These are phyloP conservation scores for Pollimyrus isidori DNA, from an alignment of 2,113 vertebrate species.

Conservation along the genomic window DNA sequence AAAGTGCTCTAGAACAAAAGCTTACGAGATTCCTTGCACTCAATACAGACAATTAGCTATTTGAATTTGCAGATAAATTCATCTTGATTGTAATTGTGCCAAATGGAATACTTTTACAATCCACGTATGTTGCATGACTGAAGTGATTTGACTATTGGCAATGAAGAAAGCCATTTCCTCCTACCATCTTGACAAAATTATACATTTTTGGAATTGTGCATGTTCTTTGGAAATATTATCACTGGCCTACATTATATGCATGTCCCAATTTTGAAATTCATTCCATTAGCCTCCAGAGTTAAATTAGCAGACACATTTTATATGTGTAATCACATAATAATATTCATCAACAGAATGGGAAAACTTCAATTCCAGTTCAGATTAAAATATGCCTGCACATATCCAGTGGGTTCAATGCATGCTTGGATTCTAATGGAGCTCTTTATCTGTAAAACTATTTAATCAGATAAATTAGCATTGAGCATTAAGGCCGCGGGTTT, in stretches of 20 bases:
- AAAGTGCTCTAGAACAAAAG: not conserved
- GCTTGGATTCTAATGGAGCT: slow-evolving; percentile 4
- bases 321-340: not conserved
- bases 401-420: not conserved
- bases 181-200: not conserved
- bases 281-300: not conserved
- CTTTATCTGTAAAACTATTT: slow-evolving; percentile 9
- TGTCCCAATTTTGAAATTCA: not conserved
- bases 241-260: not conserved
- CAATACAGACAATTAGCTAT: not conserved
- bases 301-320: not conserved
- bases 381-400: not conserved
- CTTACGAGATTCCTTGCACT: not conserved
- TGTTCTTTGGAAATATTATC: not conserved
- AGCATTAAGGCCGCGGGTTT: not conserved
- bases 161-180: not conserved
- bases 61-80: not conserved
- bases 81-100: not conserved
- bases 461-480: not conserved
- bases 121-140: not conserved
- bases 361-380: not conserved
- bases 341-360: slow-evolving; percentile 1
- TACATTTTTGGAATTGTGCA: not conserved
- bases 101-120: not conserved
- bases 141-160: not conserved